These are phyloP conservation scores for Triplophysa bombifrons DNA, from an alignment of 2,797 vertebrate genomes.

Conservation along the genomic window DNA sequence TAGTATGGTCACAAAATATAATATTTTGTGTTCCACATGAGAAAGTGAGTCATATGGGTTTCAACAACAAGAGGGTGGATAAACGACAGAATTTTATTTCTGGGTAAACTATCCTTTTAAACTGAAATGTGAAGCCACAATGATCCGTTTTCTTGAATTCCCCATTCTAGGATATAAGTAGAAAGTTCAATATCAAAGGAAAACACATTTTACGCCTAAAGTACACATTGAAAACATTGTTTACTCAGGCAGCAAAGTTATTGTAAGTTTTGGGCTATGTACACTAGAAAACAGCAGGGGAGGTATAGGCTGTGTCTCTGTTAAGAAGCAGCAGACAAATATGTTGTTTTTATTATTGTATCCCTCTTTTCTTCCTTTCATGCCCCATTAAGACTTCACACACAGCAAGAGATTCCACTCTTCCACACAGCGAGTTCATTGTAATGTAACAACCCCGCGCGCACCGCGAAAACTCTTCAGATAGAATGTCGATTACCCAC, in stretches of 20 bases:
- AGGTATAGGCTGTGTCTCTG: constrained; percentile 21
- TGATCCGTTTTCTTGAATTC: not conserved
- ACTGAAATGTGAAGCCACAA: not conserved
- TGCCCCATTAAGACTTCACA: constrained; percentile 48
- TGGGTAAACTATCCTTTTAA: not conserved
- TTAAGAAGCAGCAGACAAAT: constrained; percentile 41
- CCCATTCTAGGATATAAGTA: not conserved
- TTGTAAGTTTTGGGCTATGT: constrained; percentile 12
- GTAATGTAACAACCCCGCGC: constrained; percentile 49
- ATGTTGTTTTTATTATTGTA: constrained; percentile 38
- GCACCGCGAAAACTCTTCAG: constrained; percentile 27
- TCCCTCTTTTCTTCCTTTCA: constrained; percentile 43
- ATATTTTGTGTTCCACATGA: too few relatives aligned
- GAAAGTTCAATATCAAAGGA: not conserved
- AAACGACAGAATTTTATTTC: too few relatives aligned
- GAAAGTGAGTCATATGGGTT: too few relatives aligned
- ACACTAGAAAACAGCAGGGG: constrained; percentile 8
- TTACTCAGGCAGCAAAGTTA: constrained; percentile 15
- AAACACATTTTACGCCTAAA: not conserved
- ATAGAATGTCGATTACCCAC: constrained; percentile 32
- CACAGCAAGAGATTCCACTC: constrained; percentile 43
- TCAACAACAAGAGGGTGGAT: not conserved
- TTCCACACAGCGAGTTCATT: constrained; percentile 35
- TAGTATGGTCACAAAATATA: not conserved
- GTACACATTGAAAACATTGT: not conserved